Evolutionary conservation across 1,140 invertebrate genomes (phyloP).

Genomic region (Papilio polyxenes): DNA sequence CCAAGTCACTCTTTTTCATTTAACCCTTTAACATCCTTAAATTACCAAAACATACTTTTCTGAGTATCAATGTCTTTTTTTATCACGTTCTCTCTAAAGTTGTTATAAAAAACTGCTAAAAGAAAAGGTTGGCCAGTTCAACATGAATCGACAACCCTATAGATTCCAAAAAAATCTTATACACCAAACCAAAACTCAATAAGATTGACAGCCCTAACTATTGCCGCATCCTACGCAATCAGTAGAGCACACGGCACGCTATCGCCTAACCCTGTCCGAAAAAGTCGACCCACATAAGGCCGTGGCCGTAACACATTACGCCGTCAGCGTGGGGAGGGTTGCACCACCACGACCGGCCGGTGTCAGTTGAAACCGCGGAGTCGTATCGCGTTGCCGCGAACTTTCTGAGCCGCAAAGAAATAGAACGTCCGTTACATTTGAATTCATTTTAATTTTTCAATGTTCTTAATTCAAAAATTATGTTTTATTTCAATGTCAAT

Average conservation of each 20-base stretch:
- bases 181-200: background rate
- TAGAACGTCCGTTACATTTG: conserved; percentile 44
- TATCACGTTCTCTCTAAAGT: background rate
- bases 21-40: too few species aligned
- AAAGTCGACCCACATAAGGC: conserved; percentile 65
- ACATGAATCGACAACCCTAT: background rate
- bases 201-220: conserved; percentile 1
- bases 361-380: conserved; percentile 65
- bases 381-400: conserved; percentile 66
- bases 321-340: conserved; percentile 56
- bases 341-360: conserved; percentile 53
- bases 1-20: too few species aligned
- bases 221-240: conserved; percentile 23
- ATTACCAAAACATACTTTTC: background rate
- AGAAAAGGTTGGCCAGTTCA: too few species aligned
- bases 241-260: conserved; percentile 12
- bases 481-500: background rate
- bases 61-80: too few species aligned
- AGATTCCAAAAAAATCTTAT: background rate
- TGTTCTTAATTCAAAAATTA: background rate
- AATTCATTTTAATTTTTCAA: background rate
- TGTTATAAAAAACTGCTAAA: background rate
- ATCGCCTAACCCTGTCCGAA: conserved; percentile 49
- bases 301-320: conserved; percentile 68
- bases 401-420: conserved; percentile 41